These are phyloP conservation scores for Balearica regulorum DNA, from an alignment of 2,797 vertebrate species.

Conservation along the genomic window DNA sequence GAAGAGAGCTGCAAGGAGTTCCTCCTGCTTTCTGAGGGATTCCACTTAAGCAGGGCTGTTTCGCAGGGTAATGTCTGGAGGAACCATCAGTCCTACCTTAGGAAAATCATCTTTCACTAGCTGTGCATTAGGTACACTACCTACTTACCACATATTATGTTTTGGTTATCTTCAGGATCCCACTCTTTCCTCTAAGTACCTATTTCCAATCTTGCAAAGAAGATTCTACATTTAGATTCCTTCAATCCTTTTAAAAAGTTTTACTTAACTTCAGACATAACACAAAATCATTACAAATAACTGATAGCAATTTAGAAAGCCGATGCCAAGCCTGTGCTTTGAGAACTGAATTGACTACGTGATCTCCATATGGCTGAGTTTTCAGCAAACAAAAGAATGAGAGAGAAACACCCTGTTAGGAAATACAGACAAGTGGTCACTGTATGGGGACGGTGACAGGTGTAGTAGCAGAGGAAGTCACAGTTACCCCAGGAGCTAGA, in stretches of 20 bases:
- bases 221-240: not conserved
- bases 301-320: not conserved
- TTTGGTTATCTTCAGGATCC: not conserved
- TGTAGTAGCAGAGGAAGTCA: not conserved
- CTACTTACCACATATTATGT: not conserved
- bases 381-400: not conserved
- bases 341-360: not conserved
- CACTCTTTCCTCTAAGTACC: not conserved
- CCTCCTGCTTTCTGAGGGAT: not conserved
- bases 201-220: not conserved
- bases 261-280: not conserved
- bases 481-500: not conserved
- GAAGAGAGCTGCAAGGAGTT: not conserved
- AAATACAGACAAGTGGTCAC: not conserved
- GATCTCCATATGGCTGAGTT: not conserved
- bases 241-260: not conserved
- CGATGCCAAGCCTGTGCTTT: not conserved
- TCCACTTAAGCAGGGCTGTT: not conserved
- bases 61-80: not conserved
- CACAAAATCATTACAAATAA: not conserved
- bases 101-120: not conserved
- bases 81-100: not conserved
- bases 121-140: not conserved
- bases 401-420: not conserved
- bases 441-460: accelerated